Evolutionary conservation across 2,888 invertebrate genomes (phyloP).

Genomic region (Phyto melanocephala): DNA sequence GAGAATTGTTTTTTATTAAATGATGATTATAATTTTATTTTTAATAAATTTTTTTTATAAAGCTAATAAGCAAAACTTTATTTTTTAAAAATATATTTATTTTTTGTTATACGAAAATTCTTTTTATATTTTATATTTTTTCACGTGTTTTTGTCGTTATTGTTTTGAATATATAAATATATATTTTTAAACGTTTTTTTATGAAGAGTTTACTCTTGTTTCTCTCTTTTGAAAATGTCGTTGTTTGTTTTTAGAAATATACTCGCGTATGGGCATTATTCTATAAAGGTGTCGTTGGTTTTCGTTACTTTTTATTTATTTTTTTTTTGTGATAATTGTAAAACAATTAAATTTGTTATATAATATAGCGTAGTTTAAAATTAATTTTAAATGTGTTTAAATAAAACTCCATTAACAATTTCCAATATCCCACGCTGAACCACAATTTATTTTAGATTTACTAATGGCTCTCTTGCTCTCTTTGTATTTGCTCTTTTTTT

Average conservation of each 20-base stretch:
- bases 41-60: no score
- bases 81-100: background rate
- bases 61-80: no score
- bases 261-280: constrained; percentile 69
- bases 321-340: background rate
- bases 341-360: constrained; percentile 32
- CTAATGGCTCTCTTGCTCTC: constrained; percentile 26
- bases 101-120: background rate
- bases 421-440: constrained; percentile 46
- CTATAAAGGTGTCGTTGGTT: constrained; percentile 67
- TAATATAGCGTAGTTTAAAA: constrained; percentile 6
- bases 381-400: background rate
- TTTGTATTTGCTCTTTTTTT: background rate
- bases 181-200: constrained; percentile 8
- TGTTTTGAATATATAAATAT: no score
- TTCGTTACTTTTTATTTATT: constrained; percentile 51
- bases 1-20: no score
- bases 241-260: constrained; percentile 58
- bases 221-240: constrained; percentile 54
- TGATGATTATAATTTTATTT: no score
- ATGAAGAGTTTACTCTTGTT: constrained; percentile 20
- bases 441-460: constrained; percentile 16
- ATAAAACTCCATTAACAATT: constrained; percentile 10
- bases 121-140: constrained; percentile 14
- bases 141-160: constrained; percentile 39